These are phyloP conservation scores for Tetranychus truncatus DNA, from an alignment of 2,888 invertebrate genomes.

Conservation along the genomic window DNA sequence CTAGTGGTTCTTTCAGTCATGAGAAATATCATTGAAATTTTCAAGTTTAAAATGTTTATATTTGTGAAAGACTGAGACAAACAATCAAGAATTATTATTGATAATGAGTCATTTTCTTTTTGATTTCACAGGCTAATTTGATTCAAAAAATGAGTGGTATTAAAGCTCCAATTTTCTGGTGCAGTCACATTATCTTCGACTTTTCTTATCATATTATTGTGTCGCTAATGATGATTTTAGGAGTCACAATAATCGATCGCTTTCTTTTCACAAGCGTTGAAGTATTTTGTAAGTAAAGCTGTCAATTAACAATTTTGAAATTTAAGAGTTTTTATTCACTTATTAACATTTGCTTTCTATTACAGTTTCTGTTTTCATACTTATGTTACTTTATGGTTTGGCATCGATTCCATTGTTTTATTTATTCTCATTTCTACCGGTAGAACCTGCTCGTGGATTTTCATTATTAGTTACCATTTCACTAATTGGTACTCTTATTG, in stretches of 20 bases:
- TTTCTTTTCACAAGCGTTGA: neutral
- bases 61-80: too few species aligned
- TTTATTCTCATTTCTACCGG: constrained; percentile 22
- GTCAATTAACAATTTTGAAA: neutral
- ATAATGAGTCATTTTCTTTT: neutral
- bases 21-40: too few species aligned
- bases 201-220: constrained; percentile 12
- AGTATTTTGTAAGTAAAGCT: neutral
- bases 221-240: neutral
- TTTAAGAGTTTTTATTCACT: neutral
- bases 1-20: too few species aligned
- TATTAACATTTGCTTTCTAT: neutral
- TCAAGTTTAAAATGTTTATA: too few species aligned
- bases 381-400: constrained; percentile 24
- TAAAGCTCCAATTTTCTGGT: constrained; percentile 18
- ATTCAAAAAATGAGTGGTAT: constrained; percentile 22
- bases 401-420: constrained; percentile 26
- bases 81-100: neutral
- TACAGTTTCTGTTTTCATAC: constrained; percentile 5
- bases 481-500: constrained; percentile 14
- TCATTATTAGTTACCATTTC: constrained; percentile 17
- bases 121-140: constrained; percentile 19
- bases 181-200: constrained; percentile 19
- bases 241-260: neutral
- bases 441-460: constrained; percentile 25